phyloP scores from a whole-genome alignment of 2,888 invertebrate genomes.

The Clostera curtula region DNA sequence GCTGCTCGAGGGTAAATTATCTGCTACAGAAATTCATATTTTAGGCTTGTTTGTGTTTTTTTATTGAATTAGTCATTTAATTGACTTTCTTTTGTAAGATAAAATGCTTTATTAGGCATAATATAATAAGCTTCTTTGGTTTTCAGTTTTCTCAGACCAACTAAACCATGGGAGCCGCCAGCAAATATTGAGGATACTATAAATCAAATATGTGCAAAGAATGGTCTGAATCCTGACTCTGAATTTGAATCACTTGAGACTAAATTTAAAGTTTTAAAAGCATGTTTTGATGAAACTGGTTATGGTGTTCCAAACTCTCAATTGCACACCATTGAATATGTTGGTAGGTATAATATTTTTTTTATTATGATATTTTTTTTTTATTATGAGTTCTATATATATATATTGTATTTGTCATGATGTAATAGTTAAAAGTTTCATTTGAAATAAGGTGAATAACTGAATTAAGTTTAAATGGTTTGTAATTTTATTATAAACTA shows the following conservation, averaged over 20 bases:
- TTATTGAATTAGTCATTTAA: too few relatives aligned
- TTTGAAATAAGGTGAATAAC: too few relatives aligned
- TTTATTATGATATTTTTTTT: too few relatives aligned
- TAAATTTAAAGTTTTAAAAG: conserved; percentile 81
- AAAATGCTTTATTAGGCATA: too few relatives aligned
- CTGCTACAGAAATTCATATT: background rate
- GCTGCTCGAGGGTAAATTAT: conserved; percentile 79
- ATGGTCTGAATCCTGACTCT: conserved; percentile 63
- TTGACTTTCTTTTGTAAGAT: too few relatives aligned
- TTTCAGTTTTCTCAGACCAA: conserved; percentile 83
- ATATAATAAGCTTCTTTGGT: background rate
- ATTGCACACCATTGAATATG: conserved; percentile 81
- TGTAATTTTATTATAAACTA: too few relatives aligned
- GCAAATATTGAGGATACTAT: conserved; percentile 77
- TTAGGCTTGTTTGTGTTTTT: background rate
- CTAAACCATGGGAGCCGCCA: conserved; percentile 84
- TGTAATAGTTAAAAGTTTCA: too few relatives aligned
- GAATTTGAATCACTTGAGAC: conserved; percentile 62
- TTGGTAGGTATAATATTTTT: conserved; percentile 79
- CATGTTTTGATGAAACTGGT: conserved; percentile 81
- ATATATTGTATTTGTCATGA: too few relatives aligned
- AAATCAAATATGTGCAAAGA: conserved; percentile 71
- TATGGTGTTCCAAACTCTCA: conserved; percentile 89
- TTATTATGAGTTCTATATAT: background rate
- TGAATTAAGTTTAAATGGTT: too few relatives aligned